These are phyloP conservation scores for Amblyteles armatorius DNA, from an alignment of 2,888 invertebrate genomes.

Conservation along the genomic window DNA sequence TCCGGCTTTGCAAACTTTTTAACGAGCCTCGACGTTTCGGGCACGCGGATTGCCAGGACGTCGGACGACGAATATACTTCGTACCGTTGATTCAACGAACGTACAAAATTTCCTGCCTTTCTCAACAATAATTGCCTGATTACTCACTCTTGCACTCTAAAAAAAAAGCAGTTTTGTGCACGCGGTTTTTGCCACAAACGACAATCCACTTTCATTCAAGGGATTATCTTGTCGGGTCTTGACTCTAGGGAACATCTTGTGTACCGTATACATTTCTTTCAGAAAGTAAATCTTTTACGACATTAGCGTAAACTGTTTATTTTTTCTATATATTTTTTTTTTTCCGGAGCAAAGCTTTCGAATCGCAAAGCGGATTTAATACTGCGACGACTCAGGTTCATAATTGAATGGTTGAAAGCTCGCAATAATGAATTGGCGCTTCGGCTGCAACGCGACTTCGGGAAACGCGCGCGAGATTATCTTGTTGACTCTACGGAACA, in stretches of 20 bases:
- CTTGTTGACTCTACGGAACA: no score
- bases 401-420: background rate
- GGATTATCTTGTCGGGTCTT: no score
- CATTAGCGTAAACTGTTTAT: no score
- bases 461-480: no score
- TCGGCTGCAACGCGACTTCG: no score
- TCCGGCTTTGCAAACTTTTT: background rate
- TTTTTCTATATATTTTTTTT: no score
- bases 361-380: background rate
- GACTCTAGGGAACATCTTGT: no score
- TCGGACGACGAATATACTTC: background rate
- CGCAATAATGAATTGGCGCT: no score
- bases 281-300: no score
- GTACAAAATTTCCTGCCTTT: background rate
- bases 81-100: background rate
- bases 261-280: no score
- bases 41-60: background rate
- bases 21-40: background rate
- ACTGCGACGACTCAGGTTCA: background rate
- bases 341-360: background rate
- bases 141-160: background rate
- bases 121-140: background rate
- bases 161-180: background rate
- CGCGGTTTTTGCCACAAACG: no score
- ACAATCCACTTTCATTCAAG: no score